Base-by-base conservation (phyloP, 2,888 invertebrate species). In the Apodemia duryi region DNA sequence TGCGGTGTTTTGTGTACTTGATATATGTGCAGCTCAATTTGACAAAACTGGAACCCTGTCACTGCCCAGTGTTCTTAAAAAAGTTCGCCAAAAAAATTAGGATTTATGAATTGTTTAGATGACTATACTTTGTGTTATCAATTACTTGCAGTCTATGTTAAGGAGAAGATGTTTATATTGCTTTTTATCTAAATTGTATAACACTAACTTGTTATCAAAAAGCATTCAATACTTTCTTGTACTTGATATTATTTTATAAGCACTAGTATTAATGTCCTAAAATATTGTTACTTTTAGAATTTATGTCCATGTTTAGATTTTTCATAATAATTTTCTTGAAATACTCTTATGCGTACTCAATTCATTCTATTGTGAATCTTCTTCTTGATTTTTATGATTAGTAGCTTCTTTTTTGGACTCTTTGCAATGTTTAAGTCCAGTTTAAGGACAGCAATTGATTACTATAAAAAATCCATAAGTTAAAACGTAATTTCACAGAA, bases 111-210 rank as follows among this genome's bases (percentile, higher is more conserved):
- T 11, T 28, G 52, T 52, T 52, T 2, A 52, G 52, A 52, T 6
- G 10, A 52, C 52, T 52, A 52, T 21, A n/a, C 28, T 5, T 52
- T 52, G n/a, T 52, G 52, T 52, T 52, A 52, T 5, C 52, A 52
- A 52, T 52, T 52, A 52, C 52, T 52, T 52, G 52, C 52, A 52
- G 52, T 52, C 52, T 52, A 52, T 52, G 52, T 52, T 52, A 52
- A 52, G 52, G 3, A 52, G 28, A 52, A 52, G 2, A 4, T 52
- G 52, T 52, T 52, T 2, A 52, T 52, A 21, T 52, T 52, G n/a
- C 52, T 5, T 52, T 52, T 52, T 52, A 52, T 52, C 52, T 52
- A 52, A 52, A 52, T 52, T 52, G 52, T 52, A 52, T 52, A 52
- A 2, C 52, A 52, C 52, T 52, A 52, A n/a, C 1, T 52, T 52